Percentiles rank a stretch among this genome's conserved stretches.
Conservation (phyloP, 92 coral and sea anemone genomes). For the Umimayanthus chanpuru region DNA sequence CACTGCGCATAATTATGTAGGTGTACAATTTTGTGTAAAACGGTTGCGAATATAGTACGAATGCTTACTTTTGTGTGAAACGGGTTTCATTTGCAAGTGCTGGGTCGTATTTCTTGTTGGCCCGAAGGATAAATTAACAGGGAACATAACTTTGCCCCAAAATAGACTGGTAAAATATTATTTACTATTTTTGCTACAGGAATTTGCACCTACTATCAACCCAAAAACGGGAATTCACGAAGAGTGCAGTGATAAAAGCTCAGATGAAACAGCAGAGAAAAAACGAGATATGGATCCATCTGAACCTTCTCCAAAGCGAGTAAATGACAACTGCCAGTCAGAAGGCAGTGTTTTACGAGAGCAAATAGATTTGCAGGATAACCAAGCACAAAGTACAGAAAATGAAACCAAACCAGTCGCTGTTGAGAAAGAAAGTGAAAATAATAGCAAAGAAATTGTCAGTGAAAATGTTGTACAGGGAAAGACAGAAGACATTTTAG, state of each 20-base stretch:
- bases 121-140: too few species aligned
- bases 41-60: too few species aligned
- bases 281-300: not conserved
- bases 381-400: not conserved
- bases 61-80: too few species aligned
- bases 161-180: not conserved
- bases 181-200: not conserved
- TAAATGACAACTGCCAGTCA: not conserved
- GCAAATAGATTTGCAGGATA: not conserved
- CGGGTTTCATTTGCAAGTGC: too few species aligned
- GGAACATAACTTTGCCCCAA: too few species aligned
- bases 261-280: not conserved
- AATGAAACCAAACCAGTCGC: not conserved
- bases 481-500: not conserved
- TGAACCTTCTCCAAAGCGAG: not conserved
- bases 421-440: not conserved
- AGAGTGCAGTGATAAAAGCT: not conserved
- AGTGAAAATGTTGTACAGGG: not conserved
- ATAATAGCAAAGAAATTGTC: not conserved
- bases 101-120: too few species aligned
- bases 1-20: too few species aligned
- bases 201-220: not conserved
- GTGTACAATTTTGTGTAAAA: too few species aligned
- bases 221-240: not conserved
- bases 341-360: not conserved